A percentile compares a stretch with the other conserved stretches of the same genome.
These are phyloP conservation scores for Cataglyphis rosenhaueri DNA, from an alignment of 2,888 invertebrate species.

Conservation along the genomic window DNA sequence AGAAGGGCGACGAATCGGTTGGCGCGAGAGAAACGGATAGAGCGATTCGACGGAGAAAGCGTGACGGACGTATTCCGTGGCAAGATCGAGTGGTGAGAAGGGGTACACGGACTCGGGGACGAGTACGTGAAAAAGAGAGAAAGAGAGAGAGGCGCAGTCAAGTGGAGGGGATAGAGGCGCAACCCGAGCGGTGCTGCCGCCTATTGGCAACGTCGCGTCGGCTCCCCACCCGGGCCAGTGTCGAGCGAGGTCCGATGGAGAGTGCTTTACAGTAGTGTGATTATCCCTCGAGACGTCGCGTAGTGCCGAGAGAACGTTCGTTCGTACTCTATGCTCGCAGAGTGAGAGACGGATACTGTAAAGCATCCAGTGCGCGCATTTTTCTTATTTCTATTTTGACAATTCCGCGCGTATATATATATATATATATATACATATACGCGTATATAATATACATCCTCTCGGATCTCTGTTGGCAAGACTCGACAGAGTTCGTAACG, in stretches of 20 bases:
- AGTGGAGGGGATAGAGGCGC: conserved; percentile 61
- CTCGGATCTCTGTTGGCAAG: background rate
- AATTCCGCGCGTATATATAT: background rate
- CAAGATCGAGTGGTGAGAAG: conserved; percentile 22
- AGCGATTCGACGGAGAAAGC: conserved; percentile 32
- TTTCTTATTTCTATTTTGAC: background rate
- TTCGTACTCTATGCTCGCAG: background rate
- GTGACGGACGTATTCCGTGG: conserved; percentile 35
- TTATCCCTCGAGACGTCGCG: conserved; percentile 71
- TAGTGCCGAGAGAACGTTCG: conserved; percentile 1
- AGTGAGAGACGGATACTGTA: background rate
- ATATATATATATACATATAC: background rate
- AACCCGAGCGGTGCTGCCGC: conserved; percentile 78
- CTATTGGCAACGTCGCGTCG: conserved; percentile 78
- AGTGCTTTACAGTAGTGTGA: conserved; percentile 70
- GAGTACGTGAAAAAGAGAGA: background rate
- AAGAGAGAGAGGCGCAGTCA: background rate
- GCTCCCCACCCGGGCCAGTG: conserved; percentile 77
- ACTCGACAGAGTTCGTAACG: conserved; percentile 23
- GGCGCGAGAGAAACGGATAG: conserved; percentile 49
- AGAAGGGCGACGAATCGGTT: conserved; percentile 25
- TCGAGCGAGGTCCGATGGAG: conserved; percentile 76
- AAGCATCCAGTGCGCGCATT: background rate
- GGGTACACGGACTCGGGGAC: background rate
- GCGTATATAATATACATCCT: background rate